phyloP scores from a whole-genome alignment of 64 coral and sea anemone genomes.

The Actinia tenebrosa region DNA sequence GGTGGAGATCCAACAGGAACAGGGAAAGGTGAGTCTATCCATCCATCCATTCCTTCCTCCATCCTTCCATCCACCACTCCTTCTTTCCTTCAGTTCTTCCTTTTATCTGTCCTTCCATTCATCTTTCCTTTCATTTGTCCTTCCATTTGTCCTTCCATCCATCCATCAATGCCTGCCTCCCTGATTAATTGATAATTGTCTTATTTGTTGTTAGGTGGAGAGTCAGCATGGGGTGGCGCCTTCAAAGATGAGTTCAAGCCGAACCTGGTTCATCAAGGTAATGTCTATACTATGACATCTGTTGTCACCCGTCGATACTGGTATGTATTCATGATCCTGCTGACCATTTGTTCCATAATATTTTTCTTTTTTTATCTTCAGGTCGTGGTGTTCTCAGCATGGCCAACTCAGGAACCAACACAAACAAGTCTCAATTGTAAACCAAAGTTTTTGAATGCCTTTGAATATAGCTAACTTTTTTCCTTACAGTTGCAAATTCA shows the following conservation, averaged over 20 bases:
- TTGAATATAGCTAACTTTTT: background rate
- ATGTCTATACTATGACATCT: background rate
- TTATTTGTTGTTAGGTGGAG: constrained; percentile 41
- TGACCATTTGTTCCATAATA: background rate
- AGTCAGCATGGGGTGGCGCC: constrained; percentile 64
- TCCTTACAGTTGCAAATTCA: background rate
- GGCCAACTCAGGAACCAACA: constrained; percentile 77
- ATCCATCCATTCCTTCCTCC: too few relatives aligned
- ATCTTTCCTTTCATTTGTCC: background rate
- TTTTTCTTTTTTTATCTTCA: constrained; percentile 10
- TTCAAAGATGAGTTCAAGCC: constrained; percentile 88
- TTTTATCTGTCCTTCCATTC: background rate
- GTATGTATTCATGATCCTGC: too few relatives aligned
- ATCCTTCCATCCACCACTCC: background rate
- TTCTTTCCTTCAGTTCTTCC: too few relatives aligned
- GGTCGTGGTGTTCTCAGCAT: constrained; percentile 79
- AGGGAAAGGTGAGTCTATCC: constrained; percentile 31
- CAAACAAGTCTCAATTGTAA: constrained; percentile 90
- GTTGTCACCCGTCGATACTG: background rate
- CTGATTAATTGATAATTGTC: background rate
- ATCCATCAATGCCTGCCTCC: background rate
- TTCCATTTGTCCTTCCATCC: background rate
- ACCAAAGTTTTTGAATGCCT: background rate
- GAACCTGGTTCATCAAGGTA: constrained; percentile 78
- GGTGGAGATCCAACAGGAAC: constrained; percentile 84